phyloP scores from a whole-genome alignment of 2,797 vertebrate species.

The Pseudocheirus occidentalis region DNA sequence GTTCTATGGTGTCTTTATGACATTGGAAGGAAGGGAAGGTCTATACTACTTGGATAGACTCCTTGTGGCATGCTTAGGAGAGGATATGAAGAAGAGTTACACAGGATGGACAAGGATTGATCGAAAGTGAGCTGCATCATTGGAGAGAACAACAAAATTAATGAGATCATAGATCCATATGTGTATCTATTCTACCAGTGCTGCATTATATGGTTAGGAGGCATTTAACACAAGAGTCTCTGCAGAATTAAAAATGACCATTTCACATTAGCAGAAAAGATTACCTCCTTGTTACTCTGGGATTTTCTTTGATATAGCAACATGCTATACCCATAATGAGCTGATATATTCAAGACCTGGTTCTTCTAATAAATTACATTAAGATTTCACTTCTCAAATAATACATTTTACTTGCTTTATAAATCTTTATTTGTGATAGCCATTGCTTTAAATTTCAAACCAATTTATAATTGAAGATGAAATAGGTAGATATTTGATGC shows the following conservation, averaged over 20 bases:
- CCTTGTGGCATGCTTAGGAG: neutral
- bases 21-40: neutral
- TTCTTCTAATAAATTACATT: conserved; percentile 14
- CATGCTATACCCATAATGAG: conserved; percentile 3
- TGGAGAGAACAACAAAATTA: neutral
- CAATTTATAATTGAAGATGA: conserved; percentile 9
- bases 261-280: neutral
- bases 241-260: neutral
- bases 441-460: conserved; percentile 12
- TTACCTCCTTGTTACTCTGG: neutral
- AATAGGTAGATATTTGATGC: neutral
- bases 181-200: neutral
- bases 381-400: conserved; percentile 6
- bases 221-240: neutral
- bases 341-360: neutral
- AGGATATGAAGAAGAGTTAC: neutral
- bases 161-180: neutral
- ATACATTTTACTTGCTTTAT: conserved; percentile 3
- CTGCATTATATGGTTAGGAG: neutral
- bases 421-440: neutral
- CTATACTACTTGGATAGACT: neutral
- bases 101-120: neutral
- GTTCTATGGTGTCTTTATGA: neutral
- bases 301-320: conserved; percentile 23
- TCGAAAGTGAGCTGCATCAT: neutral